A percentile compares a stretch with the other conserved stretches of the same genome.
These are phyloP conservation scores for Parelbella ahira DNA, from an alignment of 2,888 invertebrate species.

Conservation along the genomic window DNA sequence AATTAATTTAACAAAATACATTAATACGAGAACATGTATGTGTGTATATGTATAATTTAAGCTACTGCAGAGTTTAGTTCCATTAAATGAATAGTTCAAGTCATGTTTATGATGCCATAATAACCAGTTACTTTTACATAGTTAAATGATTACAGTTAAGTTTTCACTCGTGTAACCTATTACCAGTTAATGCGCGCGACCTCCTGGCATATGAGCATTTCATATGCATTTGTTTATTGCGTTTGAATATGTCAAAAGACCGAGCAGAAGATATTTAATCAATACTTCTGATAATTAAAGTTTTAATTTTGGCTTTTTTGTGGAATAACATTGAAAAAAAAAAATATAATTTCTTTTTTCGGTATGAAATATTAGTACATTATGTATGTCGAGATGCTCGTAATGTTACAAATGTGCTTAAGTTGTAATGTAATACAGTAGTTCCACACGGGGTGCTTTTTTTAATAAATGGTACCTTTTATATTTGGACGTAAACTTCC, in stretches of 20 bases:
- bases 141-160: constrained; percentile 11
- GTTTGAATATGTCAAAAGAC: too few relatives aligned
- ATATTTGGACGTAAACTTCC: constrained; percentile 44
- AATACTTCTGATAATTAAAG: too few relatives aligned
- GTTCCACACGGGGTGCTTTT: constrained; percentile 59
- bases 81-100: constrained; percentile 17
- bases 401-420: constrained; percentile 70
- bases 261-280: too few relatives aligned
- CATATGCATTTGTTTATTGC: too few relatives aligned
- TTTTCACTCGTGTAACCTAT: constrained; percentile 23
- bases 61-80: constrained; percentile 12
- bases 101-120: constrained; percentile 40
- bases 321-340: too few relatives aligned
- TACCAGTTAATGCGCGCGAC: constrained; percentile 33
- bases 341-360: too few relatives aligned
- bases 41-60: constrained; percentile 10
- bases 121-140: constrained; percentile 22
- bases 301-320: too few relatives aligned
- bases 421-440: constrained; percentile 44
- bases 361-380: too few relatives aligned
- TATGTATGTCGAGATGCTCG: too few relatives aligned
- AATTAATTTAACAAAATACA: constrained; percentile 33
- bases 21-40: too few relatives aligned
- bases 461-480: constrained; percentile 31
- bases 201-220: too few relatives aligned